Conservation (phyloP, 1,140 invertebrate species). For the Drosophila pseudoobscura region DNA sequence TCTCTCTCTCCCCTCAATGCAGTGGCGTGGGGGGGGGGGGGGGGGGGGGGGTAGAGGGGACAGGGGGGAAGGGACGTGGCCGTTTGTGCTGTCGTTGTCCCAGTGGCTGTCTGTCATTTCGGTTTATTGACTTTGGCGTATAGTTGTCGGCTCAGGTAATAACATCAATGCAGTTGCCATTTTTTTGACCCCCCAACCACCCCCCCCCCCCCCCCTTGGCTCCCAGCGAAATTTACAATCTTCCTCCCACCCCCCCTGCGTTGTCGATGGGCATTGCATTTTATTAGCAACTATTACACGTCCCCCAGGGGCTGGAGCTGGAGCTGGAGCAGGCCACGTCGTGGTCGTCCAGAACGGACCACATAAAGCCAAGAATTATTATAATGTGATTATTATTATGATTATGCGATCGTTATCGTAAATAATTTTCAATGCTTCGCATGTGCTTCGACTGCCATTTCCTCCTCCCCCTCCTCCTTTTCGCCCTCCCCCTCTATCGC, state of each 20-base stretch:
- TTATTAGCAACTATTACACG: constrained; percentile 80
- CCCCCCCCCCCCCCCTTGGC: neutral
- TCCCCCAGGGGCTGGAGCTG: constrained; percentile 37
- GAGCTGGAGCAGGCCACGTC: neutral
- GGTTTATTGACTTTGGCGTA: constrained; percentile 80
- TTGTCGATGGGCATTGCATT: constrained; percentile 71
- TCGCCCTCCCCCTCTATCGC: neutral
- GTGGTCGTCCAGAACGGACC: constrained; percentile 16
- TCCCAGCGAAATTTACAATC: constrained; percentile 35
- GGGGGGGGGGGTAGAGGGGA: too few species aligned
- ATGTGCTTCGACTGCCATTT: constrained; percentile 71
- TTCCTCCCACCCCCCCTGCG: constrained; percentile 1
- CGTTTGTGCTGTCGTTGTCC: constrained; percentile 11
- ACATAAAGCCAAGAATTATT: constrained; percentile 80
- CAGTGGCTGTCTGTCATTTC: constrained; percentile 60
- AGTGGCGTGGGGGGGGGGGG: neutral
- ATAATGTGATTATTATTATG: constrained; percentile 82
- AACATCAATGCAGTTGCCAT: constrained; percentile 82
- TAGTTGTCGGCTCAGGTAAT: constrained; percentile 78
- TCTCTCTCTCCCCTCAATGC: constrained; percentile 1
- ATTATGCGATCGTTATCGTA: constrained; percentile 82
- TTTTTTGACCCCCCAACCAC: constrained; percentile 42
- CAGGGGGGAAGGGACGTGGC: neutral
- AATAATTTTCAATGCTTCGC: constrained; percentile 80
- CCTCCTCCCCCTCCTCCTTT: too few species aligned